A percentile compares a stretch with the other conserved stretches of the same genome.
Evolutionary conservation across 2,797 vertebrate genomes (phyloP).

Genomic region (Neosalanx taihuensis): DNA sequence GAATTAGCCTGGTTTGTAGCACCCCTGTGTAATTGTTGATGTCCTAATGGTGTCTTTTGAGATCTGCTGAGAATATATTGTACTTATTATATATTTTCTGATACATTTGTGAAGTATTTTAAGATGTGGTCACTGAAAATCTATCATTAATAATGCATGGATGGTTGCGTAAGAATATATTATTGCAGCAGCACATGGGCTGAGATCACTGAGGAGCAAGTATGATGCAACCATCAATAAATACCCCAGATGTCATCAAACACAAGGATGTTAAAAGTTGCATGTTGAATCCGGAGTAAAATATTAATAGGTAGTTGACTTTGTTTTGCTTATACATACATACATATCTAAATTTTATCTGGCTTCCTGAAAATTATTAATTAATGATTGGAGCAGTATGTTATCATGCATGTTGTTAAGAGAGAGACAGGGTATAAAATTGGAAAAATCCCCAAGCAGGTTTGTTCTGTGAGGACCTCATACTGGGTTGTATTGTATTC

Average conservation of each 20-base stretch:
- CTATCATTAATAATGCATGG: no score
- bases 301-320: neutral
- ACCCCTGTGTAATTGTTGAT: neutral
- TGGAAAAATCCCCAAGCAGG: slow-evolving; percentile 61
- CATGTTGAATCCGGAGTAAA: neutral
- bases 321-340: neutral
- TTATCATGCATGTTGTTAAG: slow-evolving; percentile 67
- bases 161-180: no score
- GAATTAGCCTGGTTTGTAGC: neutral
- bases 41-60: no score
- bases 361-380: slow-evolving; percentile 60
- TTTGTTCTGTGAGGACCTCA: slow-evolving; percentile 60
- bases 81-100: no score
- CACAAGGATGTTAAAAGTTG: slow-evolving; percentile 42
- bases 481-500: slow-evolving; percentile 57
- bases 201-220: slow-evolving; percentile 9
- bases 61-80: no score
- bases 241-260: slow-evolving; percentile 46
- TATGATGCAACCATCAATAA: slow-evolving; percentile 48
- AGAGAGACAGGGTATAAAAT: slow-evolving; percentile 55
- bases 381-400: slow-evolving; percentile 59
- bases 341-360: neutral
- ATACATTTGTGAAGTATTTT: no score
- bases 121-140: no score
- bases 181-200: no score